A percentile compares a stretch with the other conserved stretches of the same genome.
phyloP scores from a whole-genome alignment of 2,888 invertebrate species.

The Dryomyza anilis region DNA sequence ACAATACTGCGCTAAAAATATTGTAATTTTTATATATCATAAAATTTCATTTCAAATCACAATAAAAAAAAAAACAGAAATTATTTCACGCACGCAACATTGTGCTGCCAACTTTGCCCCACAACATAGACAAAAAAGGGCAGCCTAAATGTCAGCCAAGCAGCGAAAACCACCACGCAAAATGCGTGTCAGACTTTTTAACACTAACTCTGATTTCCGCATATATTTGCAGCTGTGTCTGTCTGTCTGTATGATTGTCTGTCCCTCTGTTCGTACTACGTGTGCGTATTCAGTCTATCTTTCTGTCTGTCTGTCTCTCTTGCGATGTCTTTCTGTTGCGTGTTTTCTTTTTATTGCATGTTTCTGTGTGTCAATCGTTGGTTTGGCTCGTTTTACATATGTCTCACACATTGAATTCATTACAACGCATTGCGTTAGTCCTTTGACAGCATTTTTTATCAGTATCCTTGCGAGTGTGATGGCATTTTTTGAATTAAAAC shows the following conservation, averaged over 20 bases:
- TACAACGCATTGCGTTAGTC: background rate
- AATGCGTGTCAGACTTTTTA: background rate
- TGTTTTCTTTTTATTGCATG: background rate
- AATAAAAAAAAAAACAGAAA: too few species aligned
- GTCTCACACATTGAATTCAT: background rate
- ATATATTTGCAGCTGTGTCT: background rate
- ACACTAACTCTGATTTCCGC: background rate
- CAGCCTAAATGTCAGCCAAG: conserved; percentile 11
- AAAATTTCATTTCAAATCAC: too few species aligned
- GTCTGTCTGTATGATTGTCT: background rate
- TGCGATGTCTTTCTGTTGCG: background rate
- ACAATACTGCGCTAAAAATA: too few species aligned
- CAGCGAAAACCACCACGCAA: background rate
- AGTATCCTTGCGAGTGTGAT: too few species aligned
- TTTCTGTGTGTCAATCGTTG: background rate
- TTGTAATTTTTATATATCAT: too few species aligned
- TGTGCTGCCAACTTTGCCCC: too few species aligned
- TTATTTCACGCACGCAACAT: too few species aligned
- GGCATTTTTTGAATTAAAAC: too few species aligned
- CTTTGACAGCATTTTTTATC: background rate
- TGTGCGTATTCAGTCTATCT: background rate
- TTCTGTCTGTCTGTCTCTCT: background rate
- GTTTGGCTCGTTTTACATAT: background rate
- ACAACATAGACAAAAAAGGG: too few species aligned
- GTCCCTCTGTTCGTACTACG: background rate